These are phyloP conservation scores for Chlorocebus sabaeus DNA, from an alignment of 2,113 vertebrate genomes.

Conservation along the genomic window DNA sequence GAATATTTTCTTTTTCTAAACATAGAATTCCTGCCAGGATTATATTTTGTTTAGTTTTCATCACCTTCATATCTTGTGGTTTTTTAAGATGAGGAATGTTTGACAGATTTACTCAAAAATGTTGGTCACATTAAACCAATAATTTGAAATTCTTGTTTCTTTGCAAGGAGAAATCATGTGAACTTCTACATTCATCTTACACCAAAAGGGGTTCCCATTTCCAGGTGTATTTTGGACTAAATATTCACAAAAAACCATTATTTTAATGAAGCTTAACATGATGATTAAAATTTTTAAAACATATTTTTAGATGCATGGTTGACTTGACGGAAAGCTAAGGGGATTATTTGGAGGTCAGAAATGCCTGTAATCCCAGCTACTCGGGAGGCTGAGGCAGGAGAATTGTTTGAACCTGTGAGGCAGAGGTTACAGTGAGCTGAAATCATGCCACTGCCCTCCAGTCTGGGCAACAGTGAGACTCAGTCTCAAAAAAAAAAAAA, in stretches of 20 bases:
- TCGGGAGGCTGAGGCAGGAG: too few relatives aligned
- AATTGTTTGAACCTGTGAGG: too few relatives aligned
- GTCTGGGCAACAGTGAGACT: too few relatives aligned
- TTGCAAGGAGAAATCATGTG: background rate
- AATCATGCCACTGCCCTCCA: too few relatives aligned
- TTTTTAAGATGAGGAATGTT: constrained; percentile 20
- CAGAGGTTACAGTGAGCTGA: too few relatives aligned
- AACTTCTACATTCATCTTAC: background rate
- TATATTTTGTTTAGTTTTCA: background rate
- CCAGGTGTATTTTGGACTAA: background rate
- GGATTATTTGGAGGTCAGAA: background rate
- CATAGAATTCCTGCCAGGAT: background rate
- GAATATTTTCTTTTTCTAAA: constrained; percentile 44
- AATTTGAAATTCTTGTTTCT: constrained; percentile 5
- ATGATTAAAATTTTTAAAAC: background rate
- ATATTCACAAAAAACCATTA: background rate
- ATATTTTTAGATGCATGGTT: background rate
- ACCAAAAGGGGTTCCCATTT: background rate
- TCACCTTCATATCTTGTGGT: background rate
- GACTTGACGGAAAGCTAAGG: background rate
- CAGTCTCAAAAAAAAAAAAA: too few relatives aligned
- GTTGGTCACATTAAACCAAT: background rate
- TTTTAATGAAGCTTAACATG: background rate
- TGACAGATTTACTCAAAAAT: background rate
- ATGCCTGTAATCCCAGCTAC: too few relatives aligned